phyloP scores from a whole-genome alignment of 1,140 invertebrate species.

The Dufourea novaeangliae region DNA sequence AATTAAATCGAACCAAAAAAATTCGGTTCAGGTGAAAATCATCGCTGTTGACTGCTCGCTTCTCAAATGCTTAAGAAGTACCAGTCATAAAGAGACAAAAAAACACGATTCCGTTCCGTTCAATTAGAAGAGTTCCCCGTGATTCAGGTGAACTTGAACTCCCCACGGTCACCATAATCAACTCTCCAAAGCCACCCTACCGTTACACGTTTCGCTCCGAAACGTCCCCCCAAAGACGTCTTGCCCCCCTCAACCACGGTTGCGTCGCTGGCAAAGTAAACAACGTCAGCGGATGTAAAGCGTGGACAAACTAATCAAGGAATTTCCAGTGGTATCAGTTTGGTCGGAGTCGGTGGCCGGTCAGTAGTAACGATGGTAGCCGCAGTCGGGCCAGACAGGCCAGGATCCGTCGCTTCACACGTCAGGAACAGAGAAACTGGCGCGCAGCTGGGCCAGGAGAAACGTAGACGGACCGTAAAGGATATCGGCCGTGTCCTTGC shows the following conservation, averaged over 20 bases:
- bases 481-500: constrained; percentile 59
- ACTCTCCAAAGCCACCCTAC: too few species aligned
- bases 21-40: too few species aligned
- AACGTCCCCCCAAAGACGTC: not conserved
- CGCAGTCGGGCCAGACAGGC: constrained; percentile 12
- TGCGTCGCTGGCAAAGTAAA: not conserved
- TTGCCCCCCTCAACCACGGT: not conserved
- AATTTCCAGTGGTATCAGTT: constrained; percentile 25
- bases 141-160: too few species aligned
- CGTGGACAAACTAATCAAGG: constrained; percentile 32
- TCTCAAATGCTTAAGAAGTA: too few species aligned
- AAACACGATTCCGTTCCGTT: too few species aligned
- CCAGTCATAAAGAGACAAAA: too few species aligned
- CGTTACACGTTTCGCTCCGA: too few species aligned
- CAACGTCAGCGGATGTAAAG: not conserved
- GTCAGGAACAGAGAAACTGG: constrained; percentile 23
- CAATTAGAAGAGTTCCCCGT: too few species aligned
- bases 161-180: too few species aligned
- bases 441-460: not conserved
- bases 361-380: constrained; percentile 8
- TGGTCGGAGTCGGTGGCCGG: not conserved
- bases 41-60: too few species aligned
- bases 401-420: constrained; percentile 32
- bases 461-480: constrained; percentile 49
- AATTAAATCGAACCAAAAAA: too few species aligned